A percentile compares a stretch with the other conserved stretches of the same genome.
Evolutionary conservation across 2,113 vertebrate species (phyloP).

Genomic region (Micromys minutus): DNA sequence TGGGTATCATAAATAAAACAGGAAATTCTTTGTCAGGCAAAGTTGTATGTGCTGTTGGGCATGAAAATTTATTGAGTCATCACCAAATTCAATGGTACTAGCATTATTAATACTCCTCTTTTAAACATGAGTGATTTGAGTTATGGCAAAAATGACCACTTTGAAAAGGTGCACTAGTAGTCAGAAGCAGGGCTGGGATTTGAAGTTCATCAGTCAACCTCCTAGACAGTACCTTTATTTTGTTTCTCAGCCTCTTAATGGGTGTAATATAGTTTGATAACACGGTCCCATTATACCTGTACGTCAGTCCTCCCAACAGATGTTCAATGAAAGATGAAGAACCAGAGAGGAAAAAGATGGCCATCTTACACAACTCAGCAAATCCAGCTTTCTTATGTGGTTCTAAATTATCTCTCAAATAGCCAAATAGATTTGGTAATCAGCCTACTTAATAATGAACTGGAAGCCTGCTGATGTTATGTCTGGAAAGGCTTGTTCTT

Average conservation of each 20-base stretch:
- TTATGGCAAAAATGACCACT: not conserved
- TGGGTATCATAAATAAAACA: not conserved
- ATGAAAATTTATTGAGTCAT: not conserved
- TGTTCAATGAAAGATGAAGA: not conserved
- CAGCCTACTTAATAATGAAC: not conserved
- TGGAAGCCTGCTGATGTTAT: not conserved
- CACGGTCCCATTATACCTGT: not conserved
- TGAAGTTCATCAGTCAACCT: not conserved
- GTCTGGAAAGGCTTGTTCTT: not conserved
- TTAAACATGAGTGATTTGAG: not conserved
- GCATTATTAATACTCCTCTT: not conserved
- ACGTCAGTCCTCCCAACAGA: no score
- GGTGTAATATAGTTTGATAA: no score
- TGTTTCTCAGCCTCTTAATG: fast-evolving
- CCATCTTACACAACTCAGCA: not conserved
- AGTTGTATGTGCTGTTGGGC: not conserved
- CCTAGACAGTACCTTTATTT: not conserved
- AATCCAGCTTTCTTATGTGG: not conserved
- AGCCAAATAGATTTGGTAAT: not conserved
- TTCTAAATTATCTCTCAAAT: not conserved
- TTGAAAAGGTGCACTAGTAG: not conserved
- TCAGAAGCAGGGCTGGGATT: not conserved
- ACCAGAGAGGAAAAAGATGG: not conserved
- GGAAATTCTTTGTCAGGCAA: not conserved
- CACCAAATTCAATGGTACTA: not conserved